Conservation (phyloP, 2,888 invertebrate genomes). For the Mesorhabditis spiculigera region DNA sequence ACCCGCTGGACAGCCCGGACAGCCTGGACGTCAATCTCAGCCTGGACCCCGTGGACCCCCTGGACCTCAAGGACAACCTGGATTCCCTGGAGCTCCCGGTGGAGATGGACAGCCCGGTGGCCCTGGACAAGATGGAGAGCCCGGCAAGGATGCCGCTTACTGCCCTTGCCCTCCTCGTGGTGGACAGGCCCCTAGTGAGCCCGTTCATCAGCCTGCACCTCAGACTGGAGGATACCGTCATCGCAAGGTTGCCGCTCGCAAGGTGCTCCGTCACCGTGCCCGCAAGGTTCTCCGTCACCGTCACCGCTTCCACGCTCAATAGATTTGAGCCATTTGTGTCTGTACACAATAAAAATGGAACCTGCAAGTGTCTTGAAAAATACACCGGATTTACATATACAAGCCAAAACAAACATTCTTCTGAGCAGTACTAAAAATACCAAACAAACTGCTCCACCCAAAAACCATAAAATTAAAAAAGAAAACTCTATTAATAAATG, state of each 20-base stretch:
- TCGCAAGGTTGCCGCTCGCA: constrained; percentile 5
- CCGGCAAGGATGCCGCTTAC: constrained; percentile 27
- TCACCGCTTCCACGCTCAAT: constrained; percentile 3
- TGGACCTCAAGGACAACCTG: constrained; percentile 12
- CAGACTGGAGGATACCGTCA: background rate
- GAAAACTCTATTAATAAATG: no score
- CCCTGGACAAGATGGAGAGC: constrained; percentile 24
- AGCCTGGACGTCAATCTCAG: constrained; percentile 25
- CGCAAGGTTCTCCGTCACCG: constrained; percentile 5
- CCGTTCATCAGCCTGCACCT: background rate
- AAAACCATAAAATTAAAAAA: no score
- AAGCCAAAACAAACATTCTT: no score
- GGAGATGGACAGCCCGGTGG: constrained; percentile 23
- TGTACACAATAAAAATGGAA: no score
- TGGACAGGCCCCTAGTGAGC: constrained; percentile 7
- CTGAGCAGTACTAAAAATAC: no score
- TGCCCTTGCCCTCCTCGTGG: constrained; percentile 24
- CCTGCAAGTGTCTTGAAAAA: background rate
- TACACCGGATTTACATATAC: no score
- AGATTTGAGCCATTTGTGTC: background rate
- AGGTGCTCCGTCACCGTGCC: constrained; percentile 6
- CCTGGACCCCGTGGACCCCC: constrained; percentile 28
- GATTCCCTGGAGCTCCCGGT: constrained; percentile 22
- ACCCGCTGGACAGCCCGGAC: constrained; percentile 8
- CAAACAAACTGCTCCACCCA: no score